A percentile compares a stretch with the other conserved stretches of the same genome.
These are phyloP conservation scores for Hypotaenidia philippensis DNA, from an alignment of 2,797 vertebrate species.

Conservation along the genomic window DNA sequence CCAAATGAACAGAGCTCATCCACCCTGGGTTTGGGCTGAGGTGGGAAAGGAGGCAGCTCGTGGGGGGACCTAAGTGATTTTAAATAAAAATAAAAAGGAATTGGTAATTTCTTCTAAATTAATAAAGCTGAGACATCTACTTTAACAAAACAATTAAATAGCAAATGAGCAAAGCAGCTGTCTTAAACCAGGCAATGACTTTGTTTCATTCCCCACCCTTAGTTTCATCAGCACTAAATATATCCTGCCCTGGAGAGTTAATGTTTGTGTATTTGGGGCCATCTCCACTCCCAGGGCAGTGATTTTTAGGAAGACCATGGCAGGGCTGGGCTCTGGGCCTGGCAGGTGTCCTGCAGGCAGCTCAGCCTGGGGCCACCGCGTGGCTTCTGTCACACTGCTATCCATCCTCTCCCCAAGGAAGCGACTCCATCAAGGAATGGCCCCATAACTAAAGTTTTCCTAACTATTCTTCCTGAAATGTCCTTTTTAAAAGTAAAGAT, in stretches of 20 bases:
- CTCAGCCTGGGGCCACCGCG: accelerated
- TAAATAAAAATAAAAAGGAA: neutral
- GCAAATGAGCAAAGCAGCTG: neutral
- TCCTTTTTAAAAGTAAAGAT: neutral
- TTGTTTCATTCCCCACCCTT: neutral
- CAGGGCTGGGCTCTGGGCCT: neutral
- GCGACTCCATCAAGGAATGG: neutral
- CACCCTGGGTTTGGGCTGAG: neutral
- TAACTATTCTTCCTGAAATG: neutral
- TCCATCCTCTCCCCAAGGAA: too few relatives aligned
- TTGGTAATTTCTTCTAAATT: neutral
- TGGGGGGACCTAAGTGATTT: neutral
- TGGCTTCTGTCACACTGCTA: neutral
- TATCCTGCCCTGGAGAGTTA: neutral
- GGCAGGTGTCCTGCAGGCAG: neutral
- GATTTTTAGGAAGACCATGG: neutral
- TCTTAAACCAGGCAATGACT: neutral
- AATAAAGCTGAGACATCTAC: neutral
- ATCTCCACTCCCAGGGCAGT: neutral
- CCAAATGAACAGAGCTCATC: neutral
- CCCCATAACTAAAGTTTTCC: neutral
- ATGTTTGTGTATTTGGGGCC: neutral
- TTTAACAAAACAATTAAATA: neutral
- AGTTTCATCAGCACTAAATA: neutral
- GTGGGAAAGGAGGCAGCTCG: neutral